Percentiles rank a stretch among this genome's conserved stretches.
phyloP scores from a whole-genome alignment of 2,113 vertebrate genomes.

The Dissostichus mawsoni region DNA sequence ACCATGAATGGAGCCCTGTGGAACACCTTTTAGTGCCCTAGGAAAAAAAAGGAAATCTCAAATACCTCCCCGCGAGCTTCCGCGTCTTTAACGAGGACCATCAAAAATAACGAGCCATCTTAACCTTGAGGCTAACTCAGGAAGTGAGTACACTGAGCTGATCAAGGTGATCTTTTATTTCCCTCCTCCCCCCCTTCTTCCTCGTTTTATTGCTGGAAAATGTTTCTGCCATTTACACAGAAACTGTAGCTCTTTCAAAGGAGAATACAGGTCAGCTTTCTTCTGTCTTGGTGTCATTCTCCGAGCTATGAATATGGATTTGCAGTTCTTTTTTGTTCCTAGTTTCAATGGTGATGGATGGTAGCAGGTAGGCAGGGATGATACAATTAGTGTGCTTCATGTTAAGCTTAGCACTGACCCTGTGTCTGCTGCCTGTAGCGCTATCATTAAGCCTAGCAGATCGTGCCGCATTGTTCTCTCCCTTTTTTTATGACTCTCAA shows the following conservation, averaged over 20 bases:
- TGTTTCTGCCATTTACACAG: conserved; percentile 23
- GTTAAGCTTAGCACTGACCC: conserved; percentile 45
- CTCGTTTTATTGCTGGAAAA: background rate
- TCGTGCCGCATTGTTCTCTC: conserved; percentile 19
- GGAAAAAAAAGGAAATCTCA: background rate
- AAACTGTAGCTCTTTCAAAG: background rate
- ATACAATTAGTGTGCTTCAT: conserved; percentile 59
- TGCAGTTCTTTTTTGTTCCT: conserved; percentile 8
- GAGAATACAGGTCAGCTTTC: conserved; percentile 12
- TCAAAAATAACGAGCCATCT: conserved; percentile 71
- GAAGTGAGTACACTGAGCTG: conserved; percentile 33
- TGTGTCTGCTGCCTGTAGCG: conserved; percentile 39
- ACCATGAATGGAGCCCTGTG: conserved; percentile 28
- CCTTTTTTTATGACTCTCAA: conserved; percentile 21
- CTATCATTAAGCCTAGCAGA: conserved; percentile 51
- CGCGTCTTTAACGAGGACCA: conserved; percentile 53
- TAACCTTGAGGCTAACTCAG: conserved; percentile 66
- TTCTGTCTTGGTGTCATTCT: conserved; percentile 18
- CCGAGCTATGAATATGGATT: background rate
- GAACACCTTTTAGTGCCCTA: conserved; percentile 33
- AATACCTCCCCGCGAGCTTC: conserved; percentile 18
- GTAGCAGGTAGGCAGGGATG: conserved; percentile 31
- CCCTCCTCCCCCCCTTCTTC: background rate
- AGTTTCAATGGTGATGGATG: conserved; percentile 33
- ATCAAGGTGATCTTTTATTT: conserved; percentile 61